Evolutionary conservation across 2,797 vertebrate species (phyloP).

Genomic region (Fratercula arctica): DNA sequence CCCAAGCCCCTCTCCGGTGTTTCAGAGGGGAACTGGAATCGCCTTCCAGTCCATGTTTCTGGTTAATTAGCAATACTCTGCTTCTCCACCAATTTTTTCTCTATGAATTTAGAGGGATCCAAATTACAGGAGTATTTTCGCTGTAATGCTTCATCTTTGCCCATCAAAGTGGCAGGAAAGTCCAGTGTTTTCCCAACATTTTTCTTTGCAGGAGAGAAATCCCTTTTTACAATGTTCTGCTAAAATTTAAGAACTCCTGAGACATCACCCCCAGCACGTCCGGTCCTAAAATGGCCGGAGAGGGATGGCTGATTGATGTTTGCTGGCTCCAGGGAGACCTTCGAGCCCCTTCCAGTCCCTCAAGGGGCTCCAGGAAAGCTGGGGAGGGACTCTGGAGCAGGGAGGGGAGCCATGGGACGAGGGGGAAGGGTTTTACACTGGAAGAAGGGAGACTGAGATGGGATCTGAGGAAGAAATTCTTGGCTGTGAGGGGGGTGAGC

Average conservation of each 20-base stretch:
- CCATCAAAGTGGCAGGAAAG: no score
- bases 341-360: no score
- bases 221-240: not conserved
- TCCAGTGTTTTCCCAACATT: rapidly evolving
- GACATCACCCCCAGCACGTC: not conserved
- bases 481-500: no score
- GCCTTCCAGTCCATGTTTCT: not conserved
- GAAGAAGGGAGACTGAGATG: no score
- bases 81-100: not conserved
- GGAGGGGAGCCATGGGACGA: no score
- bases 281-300: not conserved
- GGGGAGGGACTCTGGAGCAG: no score
- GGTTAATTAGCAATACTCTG: not conserved
- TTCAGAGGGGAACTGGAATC: not conserved
- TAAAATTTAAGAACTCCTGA: not conserved
- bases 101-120: not conserved
- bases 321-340: no score
- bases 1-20: not conserved
- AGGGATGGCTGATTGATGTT: not conserved
- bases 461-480: no score
- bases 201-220: not conserved
- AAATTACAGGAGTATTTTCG: not conserved
- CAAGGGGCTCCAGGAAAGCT: no score
- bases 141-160: rapidly evolving
- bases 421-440: no score